Evolutionary conservation across 2,797 vertebrate genomes (phyloP).

Genomic region (Helarctos malayanus): DNA sequence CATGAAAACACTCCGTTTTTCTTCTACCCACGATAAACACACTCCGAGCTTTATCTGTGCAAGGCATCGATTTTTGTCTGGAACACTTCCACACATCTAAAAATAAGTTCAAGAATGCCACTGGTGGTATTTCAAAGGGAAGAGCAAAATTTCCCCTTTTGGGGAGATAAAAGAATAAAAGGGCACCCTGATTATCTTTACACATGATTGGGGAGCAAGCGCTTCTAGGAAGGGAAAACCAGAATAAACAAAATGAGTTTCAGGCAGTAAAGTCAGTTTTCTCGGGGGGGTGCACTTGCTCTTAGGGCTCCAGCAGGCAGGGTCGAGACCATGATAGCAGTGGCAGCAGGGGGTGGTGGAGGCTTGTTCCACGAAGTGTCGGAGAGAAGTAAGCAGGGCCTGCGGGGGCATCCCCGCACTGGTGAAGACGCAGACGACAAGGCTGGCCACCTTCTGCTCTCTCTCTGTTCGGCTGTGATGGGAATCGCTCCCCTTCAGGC

Average conservation of each 20-base stretch:
- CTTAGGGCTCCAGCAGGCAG: not conserved
- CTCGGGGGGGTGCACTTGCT: not conserved
- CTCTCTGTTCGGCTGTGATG: not conserved
- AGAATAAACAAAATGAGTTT: constrained; percentile 17
- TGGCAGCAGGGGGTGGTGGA: not conserved
- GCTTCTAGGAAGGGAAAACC: constrained; percentile 47
- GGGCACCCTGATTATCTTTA: constrained; percentile 72
- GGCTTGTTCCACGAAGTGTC: not conserved
- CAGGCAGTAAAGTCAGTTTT: constrained; percentile 22
- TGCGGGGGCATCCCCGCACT: not conserved
- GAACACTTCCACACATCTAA: constrained; percentile 80
- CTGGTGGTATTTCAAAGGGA: constrained; percentile 79
- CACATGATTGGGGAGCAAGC: constrained; percentile 58
- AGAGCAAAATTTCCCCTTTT: constrained; percentile 68
- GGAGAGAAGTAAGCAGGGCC: constrained; percentile 27
- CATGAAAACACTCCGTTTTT: constrained; percentile 73
- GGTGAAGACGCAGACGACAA: not conserved
- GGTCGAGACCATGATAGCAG: not conserved
- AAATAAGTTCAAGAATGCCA: constrained; percentile 83
- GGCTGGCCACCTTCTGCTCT: not conserved
- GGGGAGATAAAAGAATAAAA: constrained; percentile 73
- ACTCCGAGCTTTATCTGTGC: constrained; percentile 72
- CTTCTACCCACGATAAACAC: constrained; percentile 71
- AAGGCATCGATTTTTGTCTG: constrained; percentile 82
- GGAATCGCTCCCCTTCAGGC: not conserved